Evolutionary conservation across 2,797 vertebrate species (phyloP).

Genomic region (Schizopygopsis malacanthus): DNA sequence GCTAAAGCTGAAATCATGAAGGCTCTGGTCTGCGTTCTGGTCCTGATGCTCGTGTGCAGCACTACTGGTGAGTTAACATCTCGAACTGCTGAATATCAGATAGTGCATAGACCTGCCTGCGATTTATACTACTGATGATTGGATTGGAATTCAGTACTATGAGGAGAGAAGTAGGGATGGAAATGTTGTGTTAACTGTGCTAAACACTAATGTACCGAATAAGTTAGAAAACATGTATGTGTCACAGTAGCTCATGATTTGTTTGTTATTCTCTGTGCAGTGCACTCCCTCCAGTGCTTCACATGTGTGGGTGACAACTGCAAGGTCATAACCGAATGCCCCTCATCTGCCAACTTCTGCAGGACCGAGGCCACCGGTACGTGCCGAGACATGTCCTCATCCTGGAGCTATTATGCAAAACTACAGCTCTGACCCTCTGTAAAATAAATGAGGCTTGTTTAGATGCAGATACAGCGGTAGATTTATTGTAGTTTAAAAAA

Average conservation of each 20-base stretch:
- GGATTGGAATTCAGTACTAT: background rate
- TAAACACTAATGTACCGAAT: background rate
- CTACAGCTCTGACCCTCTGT: background rate
- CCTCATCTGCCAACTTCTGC: slow-evolving; percentile 29
- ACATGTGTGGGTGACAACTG: background rate
- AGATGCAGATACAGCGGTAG: background rate
- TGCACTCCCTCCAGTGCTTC: slow-evolving; percentile 26
- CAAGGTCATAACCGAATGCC: background rate
- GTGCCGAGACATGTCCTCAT: background rate
- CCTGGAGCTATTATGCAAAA: background rate
- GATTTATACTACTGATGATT: background rate
- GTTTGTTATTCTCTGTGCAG: slow-evolving; percentile 16
- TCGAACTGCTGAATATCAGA: background rate
- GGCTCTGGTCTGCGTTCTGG: background rate
- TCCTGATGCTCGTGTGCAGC: slow-evolving; percentile 25
- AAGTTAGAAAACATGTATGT: background rate
- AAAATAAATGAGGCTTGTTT: background rate
- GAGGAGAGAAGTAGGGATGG: background rate
- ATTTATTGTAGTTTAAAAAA: background rate
- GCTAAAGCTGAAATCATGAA: slow-evolving; percentile 32
- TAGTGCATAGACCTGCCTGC: background rate
- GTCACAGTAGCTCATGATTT: background rate
- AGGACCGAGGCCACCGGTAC: slow-evolving; percentile 5
- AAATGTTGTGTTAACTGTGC: background rate
- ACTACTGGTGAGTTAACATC: slow-evolving; percentile 18